Evolutionary conservation across 2,797 vertebrate species (phyloP).

Genomic region (Enteromius afrohamiltoni): DNA sequence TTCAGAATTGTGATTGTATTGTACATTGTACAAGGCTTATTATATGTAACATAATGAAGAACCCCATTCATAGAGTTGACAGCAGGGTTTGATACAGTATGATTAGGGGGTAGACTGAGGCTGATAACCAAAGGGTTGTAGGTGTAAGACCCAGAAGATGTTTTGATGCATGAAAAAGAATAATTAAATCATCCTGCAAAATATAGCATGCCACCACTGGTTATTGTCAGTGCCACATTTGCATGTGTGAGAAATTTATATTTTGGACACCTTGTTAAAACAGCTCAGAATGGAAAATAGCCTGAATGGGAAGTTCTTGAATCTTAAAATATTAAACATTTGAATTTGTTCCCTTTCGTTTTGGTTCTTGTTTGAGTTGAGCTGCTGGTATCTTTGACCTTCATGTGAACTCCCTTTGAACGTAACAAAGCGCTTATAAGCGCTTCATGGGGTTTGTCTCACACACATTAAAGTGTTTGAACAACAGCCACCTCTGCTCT

Average conservation of each 20-base stretch:
- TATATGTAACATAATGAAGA: conserved; percentile 6
- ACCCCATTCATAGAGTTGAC: neutral
- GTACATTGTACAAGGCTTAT: conserved; percentile 1
- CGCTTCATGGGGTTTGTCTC: conserved; percentile 20
- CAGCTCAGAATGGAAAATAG: neutral
- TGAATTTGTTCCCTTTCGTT: neutral
- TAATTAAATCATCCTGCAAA: neutral
- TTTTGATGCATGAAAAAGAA: neutral
- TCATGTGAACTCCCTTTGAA: conserved; percentile 33
- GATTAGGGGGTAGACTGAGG: neutral
- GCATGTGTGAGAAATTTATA: neutral
- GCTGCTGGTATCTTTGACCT: conserved; percentile 15
- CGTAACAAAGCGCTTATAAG: neutral
- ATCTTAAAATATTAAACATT: conserved; percentile 17
- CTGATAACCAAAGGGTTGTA: neutral
- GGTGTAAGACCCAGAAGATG: neutral
- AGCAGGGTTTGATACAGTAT: neutral
- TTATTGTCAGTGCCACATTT: conserved; percentile 11
- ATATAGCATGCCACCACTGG: neutral
- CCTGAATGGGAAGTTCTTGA: neutral
- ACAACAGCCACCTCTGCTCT: conserved; percentile 32
- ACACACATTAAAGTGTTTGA: conserved; percentile 24
- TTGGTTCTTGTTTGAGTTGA: conserved; percentile 27
- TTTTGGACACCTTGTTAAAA: conserved; percentile 21
- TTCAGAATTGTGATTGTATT: conserved; percentile 16